Conservation (phyloP, 1,140 invertebrate species). For the Leptopilina boulardi region DNA sequence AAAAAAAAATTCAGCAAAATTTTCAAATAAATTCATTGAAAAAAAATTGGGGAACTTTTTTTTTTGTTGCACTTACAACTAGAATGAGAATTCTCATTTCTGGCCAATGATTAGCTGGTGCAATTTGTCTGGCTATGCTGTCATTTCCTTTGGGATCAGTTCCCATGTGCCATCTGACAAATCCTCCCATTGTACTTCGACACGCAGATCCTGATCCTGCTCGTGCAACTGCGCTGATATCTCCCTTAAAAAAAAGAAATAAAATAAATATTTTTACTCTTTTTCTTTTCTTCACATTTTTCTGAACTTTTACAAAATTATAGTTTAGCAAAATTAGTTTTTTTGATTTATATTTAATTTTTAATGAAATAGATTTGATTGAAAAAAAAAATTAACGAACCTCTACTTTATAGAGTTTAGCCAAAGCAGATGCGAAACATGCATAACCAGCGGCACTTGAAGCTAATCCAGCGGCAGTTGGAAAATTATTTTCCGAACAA, state of each 20-base stretch:
- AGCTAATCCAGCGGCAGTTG: slow-evolving; percentile 97
- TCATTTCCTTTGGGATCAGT: slow-evolving; percentile 83
- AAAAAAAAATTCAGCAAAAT: too few relatives aligned
- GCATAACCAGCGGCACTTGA: slow-evolving; percentile 99
- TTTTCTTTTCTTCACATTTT: too few relatives aligned
- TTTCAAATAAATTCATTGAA: neutral
- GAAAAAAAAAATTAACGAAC: slow-evolving; percentile 52
- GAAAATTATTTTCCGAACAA: slow-evolving; percentile 98
- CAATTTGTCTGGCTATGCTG: slow-evolving; percentile 88
- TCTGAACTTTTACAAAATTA: slow-evolving; percentile 33
- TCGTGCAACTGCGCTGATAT: slow-evolving; percentile 90
- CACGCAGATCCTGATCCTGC: slow-evolving; percentile 97
- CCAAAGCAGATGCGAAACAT: slow-evolving; percentile 85
- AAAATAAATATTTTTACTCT: neutral
- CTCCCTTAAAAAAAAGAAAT: slow-evolving; percentile 77
- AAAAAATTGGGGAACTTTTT: slow-evolving; percentile 12
- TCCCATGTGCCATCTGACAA: slow-evolving; percentile 92
- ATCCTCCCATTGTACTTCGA: slow-evolving; percentile 95
- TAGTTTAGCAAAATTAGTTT: too few relatives aligned
- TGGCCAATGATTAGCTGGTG: slow-evolving; percentile 88
- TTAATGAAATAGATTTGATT: too few relatives aligned
- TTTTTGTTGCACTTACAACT: slow-evolving; percentile 80
- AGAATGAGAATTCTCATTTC: slow-evolving; percentile 93
- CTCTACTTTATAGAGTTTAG: slow-evolving; percentile 85
- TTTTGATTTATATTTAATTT: neutral